A percentile compares a stretch with the other conserved stretches of the same genome.
phyloP scores from a whole-genome alignment of 2,113 vertebrate genomes.

The Uria aalge region DNA sequence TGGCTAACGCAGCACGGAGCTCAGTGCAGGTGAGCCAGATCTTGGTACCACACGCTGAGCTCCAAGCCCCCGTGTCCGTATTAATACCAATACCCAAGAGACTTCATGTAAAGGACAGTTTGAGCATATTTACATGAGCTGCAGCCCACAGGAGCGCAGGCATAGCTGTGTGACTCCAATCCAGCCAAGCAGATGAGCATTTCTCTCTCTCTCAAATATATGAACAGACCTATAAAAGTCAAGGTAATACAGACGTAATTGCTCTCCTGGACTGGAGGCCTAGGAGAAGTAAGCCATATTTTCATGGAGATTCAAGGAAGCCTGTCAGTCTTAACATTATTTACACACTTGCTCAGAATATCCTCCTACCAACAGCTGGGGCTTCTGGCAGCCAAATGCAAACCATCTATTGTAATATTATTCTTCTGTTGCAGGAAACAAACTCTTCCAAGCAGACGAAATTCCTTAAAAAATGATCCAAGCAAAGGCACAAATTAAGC shows the following conservation, averaged over 20 bases:
- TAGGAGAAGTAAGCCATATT: background rate
- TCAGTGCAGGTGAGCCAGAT: background rate
- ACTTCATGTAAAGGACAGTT: background rate
- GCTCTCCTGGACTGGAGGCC: background rate
- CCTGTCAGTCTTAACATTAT: background rate
- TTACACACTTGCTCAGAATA: background rate
- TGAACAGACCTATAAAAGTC: background rate
- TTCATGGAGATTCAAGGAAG: background rate
- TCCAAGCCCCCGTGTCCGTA: accelerated
- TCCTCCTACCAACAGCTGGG: background rate
- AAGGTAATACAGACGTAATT: background rate
- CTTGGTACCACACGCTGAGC: background rate
- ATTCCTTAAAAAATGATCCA: background rate
- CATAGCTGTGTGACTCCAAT: background rate
- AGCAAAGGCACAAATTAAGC: conserved; percentile 41
- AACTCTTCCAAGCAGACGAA: conserved; percentile 17
- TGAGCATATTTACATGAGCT: background rate
- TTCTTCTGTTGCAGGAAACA: conserved; percentile 32
- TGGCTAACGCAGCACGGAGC: accelerated
- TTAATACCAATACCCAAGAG: background rate
- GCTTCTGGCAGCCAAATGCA: conserved; percentile 20
- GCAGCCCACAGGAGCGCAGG: background rate
- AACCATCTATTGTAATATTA: conserved; percentile 25
- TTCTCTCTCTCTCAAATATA: background rate
- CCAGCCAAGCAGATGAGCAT: background rate